phyloP scores from a whole-genome alignment of 2,888 invertebrate species.

The Myathropa florea region DNA sequence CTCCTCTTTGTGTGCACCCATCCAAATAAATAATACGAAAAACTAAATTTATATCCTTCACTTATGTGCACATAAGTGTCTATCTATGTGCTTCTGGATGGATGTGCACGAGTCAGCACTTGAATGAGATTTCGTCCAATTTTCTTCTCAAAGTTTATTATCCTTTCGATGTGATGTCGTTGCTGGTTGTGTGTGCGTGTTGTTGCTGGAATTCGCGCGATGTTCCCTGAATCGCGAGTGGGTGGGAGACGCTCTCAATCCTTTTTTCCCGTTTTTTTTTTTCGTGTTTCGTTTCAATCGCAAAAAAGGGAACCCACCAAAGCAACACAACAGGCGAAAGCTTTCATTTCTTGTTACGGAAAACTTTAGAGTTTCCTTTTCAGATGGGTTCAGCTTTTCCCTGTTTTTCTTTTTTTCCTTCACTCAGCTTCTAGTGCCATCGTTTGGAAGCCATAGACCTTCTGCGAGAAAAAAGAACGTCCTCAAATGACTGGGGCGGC shows the following conservation, averaged over 20 bases:
- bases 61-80: slow-evolving; percentile 71
- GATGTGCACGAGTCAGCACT: slow-evolving; percentile 71
- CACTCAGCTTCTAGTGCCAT: neutral
- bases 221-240: slow-evolving; percentile 17
- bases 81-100: slow-evolving; percentile 71
- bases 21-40: slow-evolving; percentile 71
- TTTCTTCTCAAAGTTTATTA: slow-evolving; percentile 71
- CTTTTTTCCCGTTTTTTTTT: slow-evolving; percentile 36
- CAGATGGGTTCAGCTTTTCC: neutral
- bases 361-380: slow-evolving; percentile 62
- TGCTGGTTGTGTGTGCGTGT: slow-evolving; percentile 12
- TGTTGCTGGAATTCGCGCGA: slow-evolving; percentile 44
- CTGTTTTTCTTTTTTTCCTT: neutral
- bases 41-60: slow-evolving; percentile 71
- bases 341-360: slow-evolving; percentile 53
- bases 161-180: slow-evolving; percentile 65
- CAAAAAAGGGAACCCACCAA: slow-evolving; percentile 49
- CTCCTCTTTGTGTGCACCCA: slow-evolving; percentile 64
- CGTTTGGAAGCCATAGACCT: slow-evolving; percentile 22
- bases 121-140: slow-evolving; percentile 71
- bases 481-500: slow-evolving; percentile 18
- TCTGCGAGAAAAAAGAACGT: neutral
- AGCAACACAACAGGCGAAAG: slow-evolving; percentile 51
- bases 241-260: slow-evolving; percentile 51
- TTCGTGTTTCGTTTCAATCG: neutral